phyloP scores from a whole-genome alignment of 2,888 invertebrate species.

The Trachelus iudaicus region DNA sequence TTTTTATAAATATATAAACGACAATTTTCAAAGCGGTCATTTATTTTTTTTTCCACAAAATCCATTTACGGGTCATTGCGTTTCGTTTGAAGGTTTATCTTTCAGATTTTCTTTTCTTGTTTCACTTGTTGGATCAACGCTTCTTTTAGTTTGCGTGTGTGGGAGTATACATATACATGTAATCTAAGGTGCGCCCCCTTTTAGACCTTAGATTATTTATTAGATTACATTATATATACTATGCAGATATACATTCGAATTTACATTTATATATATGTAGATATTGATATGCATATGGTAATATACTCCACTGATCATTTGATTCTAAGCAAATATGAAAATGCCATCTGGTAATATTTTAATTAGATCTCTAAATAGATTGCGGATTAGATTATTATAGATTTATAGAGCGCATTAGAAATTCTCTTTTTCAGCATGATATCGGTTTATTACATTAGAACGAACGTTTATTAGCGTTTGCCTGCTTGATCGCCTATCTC shows the following conservation, averaged over 20 bases:
- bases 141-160: constrained; percentile 43
- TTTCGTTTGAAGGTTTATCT: background rate
- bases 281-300: background rate
- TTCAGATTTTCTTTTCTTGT: background rate
- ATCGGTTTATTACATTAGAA: background rate
- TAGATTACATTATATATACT: background rate
- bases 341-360: background rate
- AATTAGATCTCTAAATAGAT: background rate
- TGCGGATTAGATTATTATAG: background rate
- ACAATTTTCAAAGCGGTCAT: background rate
- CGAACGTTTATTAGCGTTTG: constrained; percentile 9
- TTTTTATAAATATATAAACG: background rate
- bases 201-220: constrained; percentile 1
- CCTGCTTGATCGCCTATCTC: constrained; percentile 18
- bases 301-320: background rate
- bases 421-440: constrained; percentile 31
- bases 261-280: background rate
- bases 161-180: constrained; percentile 24
- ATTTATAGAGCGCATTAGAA: constrained; percentile 28
- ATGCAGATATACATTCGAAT: background rate
- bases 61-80: background rate
- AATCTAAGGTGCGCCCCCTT: background rate
- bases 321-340: background rate
- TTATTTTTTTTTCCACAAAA: background rate
- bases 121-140: background rate